Evolutionary conservation across 1,140 invertebrate species (phyloP), one percentile per base, ranked within the genome.

Genomic region (Kradibia gibbosae): DNA sequence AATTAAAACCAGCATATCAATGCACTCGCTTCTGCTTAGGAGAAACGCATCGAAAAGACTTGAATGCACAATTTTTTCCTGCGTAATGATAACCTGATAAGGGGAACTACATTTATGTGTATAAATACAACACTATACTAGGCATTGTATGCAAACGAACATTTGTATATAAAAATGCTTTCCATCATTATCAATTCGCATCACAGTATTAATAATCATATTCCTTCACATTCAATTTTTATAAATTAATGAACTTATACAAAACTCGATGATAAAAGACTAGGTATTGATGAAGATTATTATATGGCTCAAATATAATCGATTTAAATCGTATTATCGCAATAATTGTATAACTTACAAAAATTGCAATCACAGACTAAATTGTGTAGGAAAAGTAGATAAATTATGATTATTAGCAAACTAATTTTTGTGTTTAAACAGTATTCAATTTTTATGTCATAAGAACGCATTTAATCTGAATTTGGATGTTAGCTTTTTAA

Each of bases 71-170:
- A n/a, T 53, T 57, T n/a, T 57, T 57, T n/a, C 20, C 11, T 45
- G 13, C 31, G 0, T 39, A 13, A 62, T 4, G 39, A 62, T 31
- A 62, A n/a, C 39, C 17, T 15, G 28, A 76, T n/a, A 48, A n/a
- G 74, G 42, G 48, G 36, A 45, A 70, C 31, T 42, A 42, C 1
- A n/a, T 70, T 42, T 42, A 0, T 36, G 7, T 70, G 13, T 10
- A 15, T 45, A 70, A 65, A 31, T 42, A 53, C 31, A 78, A 57
- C 65, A 34, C 48, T 42, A 34, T 36, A 70, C 42, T 11, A 42
- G 71, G 11, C 17, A 57, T 71, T 36, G 50, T 67, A 31, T 79
- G 50, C 53, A 70, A 67, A 79, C 48, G 42, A 17, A 77, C 11
- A 15, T 42, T 55, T 70, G n/a, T 31, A 45, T 48, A 0, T 0